Conservation (phyloP, 1,140 invertebrate species). For the Macrobrachium nipponense region DNA sequence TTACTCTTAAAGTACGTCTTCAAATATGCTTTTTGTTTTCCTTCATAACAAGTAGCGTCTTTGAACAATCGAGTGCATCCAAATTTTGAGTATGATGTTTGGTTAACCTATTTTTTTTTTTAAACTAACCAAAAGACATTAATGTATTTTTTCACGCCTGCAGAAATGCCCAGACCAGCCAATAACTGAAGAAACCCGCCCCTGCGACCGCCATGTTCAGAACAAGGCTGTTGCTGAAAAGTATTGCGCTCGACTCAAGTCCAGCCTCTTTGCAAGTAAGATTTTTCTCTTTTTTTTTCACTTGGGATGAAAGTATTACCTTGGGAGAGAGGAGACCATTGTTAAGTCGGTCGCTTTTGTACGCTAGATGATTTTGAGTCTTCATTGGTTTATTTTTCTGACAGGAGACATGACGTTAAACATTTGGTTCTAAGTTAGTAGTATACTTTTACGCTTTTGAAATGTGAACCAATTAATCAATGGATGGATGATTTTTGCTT, state of each 20-base stretch:
- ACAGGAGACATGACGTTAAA: no score
- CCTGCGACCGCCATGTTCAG: slow-evolving; percentile 79
- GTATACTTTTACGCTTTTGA: no score
- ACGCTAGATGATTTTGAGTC: no score
- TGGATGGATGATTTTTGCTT: no score
- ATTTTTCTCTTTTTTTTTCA: slow-evolving; percentile 60
- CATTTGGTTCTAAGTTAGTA: no score
- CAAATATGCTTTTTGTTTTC: no score
- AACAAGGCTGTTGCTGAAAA: slow-evolving; percentile 78
- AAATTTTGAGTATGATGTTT: neutral
- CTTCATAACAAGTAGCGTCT: no score
- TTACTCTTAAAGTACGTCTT: no score
- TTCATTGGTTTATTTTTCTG: no score
- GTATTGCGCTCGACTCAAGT: slow-evolving; percentile 78
- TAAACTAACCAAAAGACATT: slow-evolving; percentile 35
- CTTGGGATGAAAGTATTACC: neutral
- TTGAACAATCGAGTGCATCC: no score
- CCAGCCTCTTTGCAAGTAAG: slow-evolving; percentile 74
- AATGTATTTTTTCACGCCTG: slow-evolving; percentile 62
- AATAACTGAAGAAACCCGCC: slow-evolving; percentile 65
- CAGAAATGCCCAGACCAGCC: slow-evolving; percentile 60
- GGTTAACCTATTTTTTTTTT: neutral
- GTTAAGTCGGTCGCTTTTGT: neutral
- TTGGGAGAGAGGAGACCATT: neutral
- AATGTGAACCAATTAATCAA: no score